Base-by-base conservation (phyloP, 1,140 invertebrate genomes). In the Nasonia giraulti region DNA sequence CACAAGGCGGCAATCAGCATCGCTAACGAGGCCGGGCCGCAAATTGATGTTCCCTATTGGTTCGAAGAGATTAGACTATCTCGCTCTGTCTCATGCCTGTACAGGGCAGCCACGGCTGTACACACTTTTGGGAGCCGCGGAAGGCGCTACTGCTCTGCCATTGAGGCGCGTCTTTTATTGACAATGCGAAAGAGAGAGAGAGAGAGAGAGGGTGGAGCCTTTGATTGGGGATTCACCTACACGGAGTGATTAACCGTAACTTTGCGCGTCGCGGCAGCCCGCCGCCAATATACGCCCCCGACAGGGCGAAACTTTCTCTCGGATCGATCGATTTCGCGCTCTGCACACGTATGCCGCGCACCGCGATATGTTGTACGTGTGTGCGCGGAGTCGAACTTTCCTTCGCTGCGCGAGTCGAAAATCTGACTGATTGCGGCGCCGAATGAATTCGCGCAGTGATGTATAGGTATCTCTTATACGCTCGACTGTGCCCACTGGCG, bases 1-100 rank as follows among this genome's bases (percentile, higher is more conserved):
- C 33, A 80, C 83, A 76, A 80, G 79, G 31, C 69, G 83, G 33
- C 83, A 85, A 85, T 85, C 79, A 81, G 79, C 78, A 85, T 81
- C 79, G 55, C 84, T 85, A 85, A 85, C 79, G 84, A 85, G 84
- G 10, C 37, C 3, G 20, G 10, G 71, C 20, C 23, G 17, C 77
- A 33, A 80, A 80, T 85, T 37, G 83, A 80, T 85, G 77, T 47
- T 76, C 47, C 75, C 74, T 66, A 76, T 82, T 82, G 81, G 81
- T 76, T 76, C 14, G 79, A 40, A 55, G 80, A 20, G 11, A 17
- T 23, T 47, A 71, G 73, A 62, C 27, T 79, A 5, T 12, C 55
- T n/a, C 37, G 37, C 8, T 5, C 20, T 23, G 40, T 14, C 47
- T 50, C 0, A 2, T 10, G 50, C 77, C 2, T 55, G 50, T 14